Evolutionary conservation across 2,888 invertebrate species (phyloP).

Genomic region (Cerastoderma edule): DNA sequence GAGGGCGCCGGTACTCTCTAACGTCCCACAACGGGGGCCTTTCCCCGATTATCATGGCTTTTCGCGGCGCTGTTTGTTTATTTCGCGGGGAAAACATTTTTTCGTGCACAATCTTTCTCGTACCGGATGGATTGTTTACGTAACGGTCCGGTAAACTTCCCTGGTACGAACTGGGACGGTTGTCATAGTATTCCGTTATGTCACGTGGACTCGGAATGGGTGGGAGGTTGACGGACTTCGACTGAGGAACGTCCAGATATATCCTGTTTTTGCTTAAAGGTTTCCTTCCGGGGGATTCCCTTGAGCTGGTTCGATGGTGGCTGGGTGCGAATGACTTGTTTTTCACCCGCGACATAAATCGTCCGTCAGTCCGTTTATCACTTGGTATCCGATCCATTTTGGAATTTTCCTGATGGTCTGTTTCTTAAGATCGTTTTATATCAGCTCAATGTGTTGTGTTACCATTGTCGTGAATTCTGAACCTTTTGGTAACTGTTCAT

Average conservation of each 20-base stretch:
- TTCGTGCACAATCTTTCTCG: constrained; percentile 38
- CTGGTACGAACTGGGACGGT: constrained; percentile 26
- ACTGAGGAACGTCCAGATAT: constrained; percentile 25
- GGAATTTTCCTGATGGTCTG: no score
- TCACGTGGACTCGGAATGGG: constrained; percentile 24
- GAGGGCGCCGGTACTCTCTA: constrained; percentile 20
- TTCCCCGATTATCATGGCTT: constrained; percentile 58
- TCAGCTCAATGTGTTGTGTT: no score
- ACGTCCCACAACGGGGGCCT: constrained; percentile 47
- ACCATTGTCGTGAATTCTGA: no score
- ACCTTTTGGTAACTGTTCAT: no score
- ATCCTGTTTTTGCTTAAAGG: constrained; percentile 41
- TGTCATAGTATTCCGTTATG: constrained; percentile 28
- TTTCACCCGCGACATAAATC: neutral
- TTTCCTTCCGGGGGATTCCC: constrained; percentile 27
- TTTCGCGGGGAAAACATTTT: constrained; percentile 13
- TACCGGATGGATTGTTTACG: constrained; percentile 11
- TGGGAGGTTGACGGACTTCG: constrained; percentile 10
- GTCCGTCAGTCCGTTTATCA: neutral
- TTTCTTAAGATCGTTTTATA: no score
- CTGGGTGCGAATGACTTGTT: neutral
- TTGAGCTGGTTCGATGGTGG: neutral
- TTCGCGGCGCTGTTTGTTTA: constrained; percentile 20
- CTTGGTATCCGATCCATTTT: no score
- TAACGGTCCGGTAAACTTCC: constrained; percentile 22